A percentile compares a stretch with the other conserved stretches of the same genome.
These are phyloP conservation scores for Cacajao melanocephalus DNA, from an alignment of 2,797 vertebrate species.

Conservation along the genomic window DNA sequence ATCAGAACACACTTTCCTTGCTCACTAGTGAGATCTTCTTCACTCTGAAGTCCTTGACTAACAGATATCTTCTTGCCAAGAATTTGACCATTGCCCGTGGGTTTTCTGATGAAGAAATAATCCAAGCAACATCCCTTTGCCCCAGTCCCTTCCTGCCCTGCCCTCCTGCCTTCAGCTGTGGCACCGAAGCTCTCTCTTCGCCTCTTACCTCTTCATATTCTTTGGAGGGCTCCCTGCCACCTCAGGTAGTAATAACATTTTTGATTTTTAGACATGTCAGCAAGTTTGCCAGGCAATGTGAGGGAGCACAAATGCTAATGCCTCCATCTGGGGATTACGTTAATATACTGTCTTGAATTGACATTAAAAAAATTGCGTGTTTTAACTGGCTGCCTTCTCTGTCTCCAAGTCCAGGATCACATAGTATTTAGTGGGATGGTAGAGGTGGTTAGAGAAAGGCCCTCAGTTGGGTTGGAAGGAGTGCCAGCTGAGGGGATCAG, in stretches of 20 bases:
- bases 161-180: not conserved
- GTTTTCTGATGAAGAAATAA: not conserved
- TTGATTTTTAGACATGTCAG: slow-evolving; percentile 65
- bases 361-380: slow-evolving; percentile 63
- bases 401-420: not conserved
- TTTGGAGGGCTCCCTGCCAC: not conserved
- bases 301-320: slow-evolving; percentile 57
- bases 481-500: not conserved
- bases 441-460: not conserved
- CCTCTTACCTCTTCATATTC: not conserved
- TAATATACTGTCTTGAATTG: slow-evolving; percentile 52
- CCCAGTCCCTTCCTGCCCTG: not conserved
- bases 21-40: not conserved
- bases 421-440: not conserved
- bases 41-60: not conserved
- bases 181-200: accelerated
- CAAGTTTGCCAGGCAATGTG: slow-evolving; percentile 53
- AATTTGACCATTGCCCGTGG: accelerated
- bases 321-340: slow-evolving; percentile 61
- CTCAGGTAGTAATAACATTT: slow-evolving; percentile 56
- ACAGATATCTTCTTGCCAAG: not conserved
- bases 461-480: not conserved
- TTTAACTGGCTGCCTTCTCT: slow-evolving; percentile 60
- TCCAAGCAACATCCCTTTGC: not conserved
- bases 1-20: accelerated